Evolutionary conservation across 2,113 vertebrate species (phyloP).

Genomic region (Hemicordylus capensis): DNA sequence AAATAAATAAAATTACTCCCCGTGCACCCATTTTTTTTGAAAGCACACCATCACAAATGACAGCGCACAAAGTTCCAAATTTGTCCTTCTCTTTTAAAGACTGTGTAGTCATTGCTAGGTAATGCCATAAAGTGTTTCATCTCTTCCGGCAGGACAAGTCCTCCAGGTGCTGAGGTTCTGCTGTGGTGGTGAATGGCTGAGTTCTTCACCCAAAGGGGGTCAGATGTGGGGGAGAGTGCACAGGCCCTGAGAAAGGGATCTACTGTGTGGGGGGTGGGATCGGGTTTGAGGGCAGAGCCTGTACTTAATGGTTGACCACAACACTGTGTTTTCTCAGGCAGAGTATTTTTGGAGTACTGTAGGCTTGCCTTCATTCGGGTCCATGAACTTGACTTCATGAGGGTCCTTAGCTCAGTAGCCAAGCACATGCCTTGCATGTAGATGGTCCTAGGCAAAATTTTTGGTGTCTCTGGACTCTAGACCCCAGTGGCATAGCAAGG

Average conservation of each 20-base stretch:
- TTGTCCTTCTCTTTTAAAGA: too few species aligned
- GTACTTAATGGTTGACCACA: neutral
- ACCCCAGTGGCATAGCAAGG: neutral
- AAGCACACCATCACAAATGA: too few species aligned
- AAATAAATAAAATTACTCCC: too few species aligned
- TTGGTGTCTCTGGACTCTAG: neutral
- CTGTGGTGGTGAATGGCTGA: neutral
- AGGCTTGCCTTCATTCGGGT: too few species aligned
- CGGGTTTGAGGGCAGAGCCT: neutral
- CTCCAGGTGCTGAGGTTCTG: neutral
- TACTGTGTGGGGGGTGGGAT: too few species aligned
- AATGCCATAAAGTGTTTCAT: neutral
- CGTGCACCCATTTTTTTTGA: too few species aligned
- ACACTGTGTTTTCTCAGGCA: neutral
- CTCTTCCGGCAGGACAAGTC: neutral
- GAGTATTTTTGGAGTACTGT: neutral
- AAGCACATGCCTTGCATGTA: neutral
- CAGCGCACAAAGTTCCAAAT: too few species aligned
- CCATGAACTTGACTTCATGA: neutral
- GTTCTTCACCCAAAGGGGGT: neutral
- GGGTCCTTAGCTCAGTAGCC: neutral
- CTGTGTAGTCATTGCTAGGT: neutral
- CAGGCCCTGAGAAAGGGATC: neutral
- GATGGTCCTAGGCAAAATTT: too few species aligned
- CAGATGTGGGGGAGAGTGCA: neutral